Conservation (phyloP, 1,140 invertebrate species). For the Drosophila parabipectinata region DNA sequence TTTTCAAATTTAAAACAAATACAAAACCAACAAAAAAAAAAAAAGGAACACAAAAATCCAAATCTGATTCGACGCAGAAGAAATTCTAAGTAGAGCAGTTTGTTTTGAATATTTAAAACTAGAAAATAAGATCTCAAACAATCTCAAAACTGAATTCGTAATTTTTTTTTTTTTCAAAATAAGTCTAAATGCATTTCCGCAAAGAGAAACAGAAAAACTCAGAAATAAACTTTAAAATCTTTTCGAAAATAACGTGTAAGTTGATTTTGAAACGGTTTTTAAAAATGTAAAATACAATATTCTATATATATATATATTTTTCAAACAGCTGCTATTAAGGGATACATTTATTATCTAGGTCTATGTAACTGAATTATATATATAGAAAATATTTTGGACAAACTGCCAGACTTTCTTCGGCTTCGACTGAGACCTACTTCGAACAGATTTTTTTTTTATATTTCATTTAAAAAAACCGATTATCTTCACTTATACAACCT, state of each 20-base stretch:
- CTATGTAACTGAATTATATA: slow-evolving; percentile 3
- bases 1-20: slow-evolving; percentile 59
- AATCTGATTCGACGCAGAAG: slow-evolving; percentile 19
- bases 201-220: not conserved
- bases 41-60: not conserved
- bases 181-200: not conserved
- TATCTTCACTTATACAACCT: slow-evolving; percentile 21
- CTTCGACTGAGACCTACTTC: slow-evolving; percentile 10
- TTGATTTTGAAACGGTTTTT: slow-evolving; percentile 19
- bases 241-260: not conserved
- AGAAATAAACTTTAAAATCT: not conserved
- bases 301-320: not conserved
- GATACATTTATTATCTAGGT: slow-evolving; percentile 1
- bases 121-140: slow-evolving; percentile 38
- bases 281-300: not conserved
- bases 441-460: slow-evolving; percentile 25
- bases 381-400: slow-evolving; percentile 28
- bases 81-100: slow-evolving; percentile 32
- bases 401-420: slow-evolving; percentile 33
- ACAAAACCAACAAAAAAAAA: slow-evolving; percentile 11
- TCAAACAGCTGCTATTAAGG: slow-evolving; percentile 10
- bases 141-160: slow-evolving; percentile 7
- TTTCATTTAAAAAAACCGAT: not conserved
- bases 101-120: slow-evolving; percentile 41
- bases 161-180: slow-evolving; percentile 1